Percentiles rank a stretch among this genome's conserved stretches.
These are phyloP conservation scores for Champsocephalus esox DNA, from an alignment of 2,797 vertebrate genomes.

Conservation along the genomic window DNA sequence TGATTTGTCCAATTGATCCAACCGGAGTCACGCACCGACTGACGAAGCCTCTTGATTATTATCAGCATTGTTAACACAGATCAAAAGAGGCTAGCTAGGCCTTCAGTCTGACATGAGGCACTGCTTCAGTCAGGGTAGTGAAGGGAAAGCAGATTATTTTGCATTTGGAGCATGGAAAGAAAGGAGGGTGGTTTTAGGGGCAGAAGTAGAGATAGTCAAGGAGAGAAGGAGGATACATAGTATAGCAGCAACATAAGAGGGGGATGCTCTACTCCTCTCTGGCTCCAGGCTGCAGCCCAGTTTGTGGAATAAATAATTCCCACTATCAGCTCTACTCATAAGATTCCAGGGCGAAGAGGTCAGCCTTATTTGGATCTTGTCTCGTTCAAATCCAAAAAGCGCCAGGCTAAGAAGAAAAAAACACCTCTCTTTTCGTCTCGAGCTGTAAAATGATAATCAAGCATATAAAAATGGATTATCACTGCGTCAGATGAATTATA, in stretches of 20 bases:
- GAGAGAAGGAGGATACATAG: constrained; percentile 52
- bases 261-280: constrained; percentile 57
- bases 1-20: constrained; percentile 54
- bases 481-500: constrained; percentile 82
- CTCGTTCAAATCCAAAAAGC: constrained; percentile 71
- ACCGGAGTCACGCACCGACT: constrained; percentile 32
- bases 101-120: constrained; percentile 54
- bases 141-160: constrained; percentile 67
- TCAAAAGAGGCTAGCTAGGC: constrained; percentile 60
- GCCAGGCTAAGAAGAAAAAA: constrained; percentile 41
- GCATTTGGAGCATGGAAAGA: constrained; percentile 62
- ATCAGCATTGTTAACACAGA: constrained; percentile 60
- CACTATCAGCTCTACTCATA: constrained; percentile 74
- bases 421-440: constrained; percentile 43
- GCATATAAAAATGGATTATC: constrained; percentile 81
- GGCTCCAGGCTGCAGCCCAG: constrained; percentile 66
- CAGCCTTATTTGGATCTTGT: constrained; percentile 70
- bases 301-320: constrained; percentile 77
- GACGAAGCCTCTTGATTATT: constrained; percentile 55
- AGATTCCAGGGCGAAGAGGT: constrained; percentile 70
- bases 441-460: constrained; percentile 77
- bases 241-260: constrained; percentile 61
- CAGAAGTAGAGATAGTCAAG: constrained; percentile 51
- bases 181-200: constrained; percentile 54
- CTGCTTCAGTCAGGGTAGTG: constrained; percentile 46